A percentile compares a stretch with the other conserved stretches of the same genome.
Conservation (phyloP, 2,888 invertebrate species). For the Boloria selene region DNA sequence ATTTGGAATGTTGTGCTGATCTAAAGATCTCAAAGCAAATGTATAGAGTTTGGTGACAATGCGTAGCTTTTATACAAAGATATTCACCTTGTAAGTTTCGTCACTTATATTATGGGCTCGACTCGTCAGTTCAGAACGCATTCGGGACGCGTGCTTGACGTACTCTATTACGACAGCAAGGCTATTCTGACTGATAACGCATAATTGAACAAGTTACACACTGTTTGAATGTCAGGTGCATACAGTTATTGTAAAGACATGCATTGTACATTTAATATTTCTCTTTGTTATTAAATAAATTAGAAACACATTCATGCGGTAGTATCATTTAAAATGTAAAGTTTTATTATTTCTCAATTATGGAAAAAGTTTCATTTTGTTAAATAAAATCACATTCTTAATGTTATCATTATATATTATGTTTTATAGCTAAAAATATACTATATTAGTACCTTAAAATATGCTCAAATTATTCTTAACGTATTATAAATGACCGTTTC, state of each 20-base stretch:
- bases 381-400: too few relatives aligned
- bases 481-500: too few relatives aligned
- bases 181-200: constrained; percentile 54
- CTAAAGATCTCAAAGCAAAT: constrained; percentile 68
- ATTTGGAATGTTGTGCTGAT: constrained; percentile 56
- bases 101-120: constrained; percentile 10
- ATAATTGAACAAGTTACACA: constrained; percentile 48
- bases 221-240: constrained; percentile 40
- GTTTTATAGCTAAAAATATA: too few relatives aligned
- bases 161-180: constrained; percentile 55
- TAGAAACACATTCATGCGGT: too few relatives aligned
- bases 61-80: constrained; percentile 71
- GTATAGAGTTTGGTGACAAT: constrained; percentile 60
- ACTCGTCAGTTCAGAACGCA: constrained; percentile 52
- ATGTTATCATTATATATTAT: too few relatives aligned
- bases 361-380: too few relatives aligned
- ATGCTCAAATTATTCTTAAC: too few relatives aligned
- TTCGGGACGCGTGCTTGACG: constrained; percentile 61
- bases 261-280: too few relatives aligned
- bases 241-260: not conserved
- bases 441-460: too few relatives aligned
- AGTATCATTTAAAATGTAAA: too few relatives aligned
- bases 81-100: constrained; percentile 79
- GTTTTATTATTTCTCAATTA: too few relatives aligned
- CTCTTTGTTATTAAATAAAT: too few relatives aligned